phyloP scores from a whole-genome alignment of 2,797 vertebrate species.

The Tarsius wallacei region DNA sequence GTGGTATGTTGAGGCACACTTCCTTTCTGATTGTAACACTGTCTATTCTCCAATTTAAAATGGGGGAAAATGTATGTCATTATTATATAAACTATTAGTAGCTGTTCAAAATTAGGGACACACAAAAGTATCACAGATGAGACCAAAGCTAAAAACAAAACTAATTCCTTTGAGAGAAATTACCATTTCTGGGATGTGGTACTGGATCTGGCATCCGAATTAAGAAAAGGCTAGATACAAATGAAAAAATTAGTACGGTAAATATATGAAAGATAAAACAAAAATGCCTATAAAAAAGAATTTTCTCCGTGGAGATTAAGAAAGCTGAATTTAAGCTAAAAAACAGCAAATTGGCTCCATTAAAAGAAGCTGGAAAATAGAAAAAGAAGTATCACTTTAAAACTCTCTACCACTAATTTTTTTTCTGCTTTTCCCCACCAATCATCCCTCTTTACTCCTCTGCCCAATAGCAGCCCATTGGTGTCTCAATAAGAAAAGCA shows the following conservation, averaged over 20 bases:
- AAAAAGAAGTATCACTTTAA: neutral
- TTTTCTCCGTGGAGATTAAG: constrained; percentile 49
- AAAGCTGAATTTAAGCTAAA: constrained; percentile 33
- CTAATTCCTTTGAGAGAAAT: constrained; percentile 33
- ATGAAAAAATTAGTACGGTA: neutral
- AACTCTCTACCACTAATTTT: neutral
- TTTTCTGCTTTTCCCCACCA: neutral
- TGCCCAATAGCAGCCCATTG: neutral
- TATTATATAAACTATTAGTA: constrained; percentile 12
- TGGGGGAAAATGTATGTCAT: neutral
- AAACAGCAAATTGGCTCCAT: neutral
- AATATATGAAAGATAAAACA: constrained; percentile 42
- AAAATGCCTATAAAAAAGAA: constrained; percentile 10
- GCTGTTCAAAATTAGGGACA: constrained; percentile 16
- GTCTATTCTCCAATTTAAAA: neutral
- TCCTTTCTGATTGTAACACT: neutral
- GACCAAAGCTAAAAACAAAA: constrained; percentile 20
- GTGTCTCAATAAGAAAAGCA: neutral
- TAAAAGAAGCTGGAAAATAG: constrained; percentile 11
- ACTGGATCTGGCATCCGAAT: neutral
- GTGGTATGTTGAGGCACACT: neutral
- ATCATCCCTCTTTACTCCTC: neutral
- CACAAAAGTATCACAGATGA: neutral
- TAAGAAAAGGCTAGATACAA: neutral
- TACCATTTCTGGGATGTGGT: neutral